phyloP scores from a whole-genome alignment of 2,888 invertebrate species.

The Entomobrya multifasciata region DNA sequence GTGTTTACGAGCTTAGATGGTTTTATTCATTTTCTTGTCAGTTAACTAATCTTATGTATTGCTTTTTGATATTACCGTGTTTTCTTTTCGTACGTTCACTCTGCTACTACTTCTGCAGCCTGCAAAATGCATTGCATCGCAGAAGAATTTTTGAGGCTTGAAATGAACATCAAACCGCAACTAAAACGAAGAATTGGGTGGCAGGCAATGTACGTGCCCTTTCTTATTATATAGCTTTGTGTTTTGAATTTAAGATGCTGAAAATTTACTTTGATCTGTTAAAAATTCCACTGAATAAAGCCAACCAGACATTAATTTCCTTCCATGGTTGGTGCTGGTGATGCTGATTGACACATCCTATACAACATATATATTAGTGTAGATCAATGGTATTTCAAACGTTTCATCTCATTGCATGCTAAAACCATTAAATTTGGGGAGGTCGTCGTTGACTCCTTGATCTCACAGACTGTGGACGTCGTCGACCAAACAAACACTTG shows the following conservation, averaged over 20 bases:
- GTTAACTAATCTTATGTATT: constrained; percentile 29
- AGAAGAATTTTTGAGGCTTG: background rate
- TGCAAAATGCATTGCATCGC: background rate
- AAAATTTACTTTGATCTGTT: background rate
- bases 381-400: constrained; percentile 28
- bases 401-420: background rate
- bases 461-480: background rate
- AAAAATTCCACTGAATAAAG: background rate
- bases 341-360: background rate
- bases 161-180: background rate
- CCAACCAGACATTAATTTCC: background rate
- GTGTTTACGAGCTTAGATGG: background rate
- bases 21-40: constrained; percentile 28
- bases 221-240: background rate
- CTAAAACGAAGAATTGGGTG: background rate
- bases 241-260: background rate
- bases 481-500: constrained; percentile 35
- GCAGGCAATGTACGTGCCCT: background rate
- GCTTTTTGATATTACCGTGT: background rate
- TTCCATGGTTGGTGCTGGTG: too few species aligned
- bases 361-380: constrained; percentile 10
- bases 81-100: constrained; percentile 6
- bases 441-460: background rate
- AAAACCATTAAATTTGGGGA: constrained; percentile 1
- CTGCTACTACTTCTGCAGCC: background rate